Evolutionary conservation across 2,888 invertebrate species (phyloP).

Genomic region (Scaptomyza flava): DNA sequence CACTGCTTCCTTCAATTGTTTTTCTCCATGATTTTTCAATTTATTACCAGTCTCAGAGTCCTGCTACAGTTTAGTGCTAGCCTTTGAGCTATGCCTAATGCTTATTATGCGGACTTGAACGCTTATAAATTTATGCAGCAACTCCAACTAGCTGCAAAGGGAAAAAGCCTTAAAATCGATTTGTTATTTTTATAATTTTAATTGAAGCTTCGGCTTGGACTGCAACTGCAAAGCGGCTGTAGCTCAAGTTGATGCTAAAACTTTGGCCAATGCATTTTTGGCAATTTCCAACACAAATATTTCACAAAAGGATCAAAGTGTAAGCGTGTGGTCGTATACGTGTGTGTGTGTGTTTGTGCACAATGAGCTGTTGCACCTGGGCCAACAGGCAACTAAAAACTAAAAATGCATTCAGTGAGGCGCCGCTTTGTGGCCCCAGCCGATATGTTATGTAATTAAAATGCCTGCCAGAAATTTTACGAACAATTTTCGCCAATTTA

Average conservation of each 20-base stretch:
- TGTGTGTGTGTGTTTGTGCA: background rate
- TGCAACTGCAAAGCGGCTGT: background rate
- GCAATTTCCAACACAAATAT: slow-evolving; percentile 74
- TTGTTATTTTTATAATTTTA: slow-evolving; percentile 75
- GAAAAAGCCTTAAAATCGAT: slow-evolving; percentile 40
- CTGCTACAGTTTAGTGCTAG: slow-evolving; percentile 4
- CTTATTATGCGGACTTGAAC: slow-evolving; percentile 71
- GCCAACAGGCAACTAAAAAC: slow-evolving; percentile 8
- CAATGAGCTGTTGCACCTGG: slow-evolving; percentile 3
- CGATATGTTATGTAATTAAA: slow-evolving; percentile 73
- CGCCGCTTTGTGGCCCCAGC: slow-evolving; percentile 41
- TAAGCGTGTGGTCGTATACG: slow-evolving; percentile 18
- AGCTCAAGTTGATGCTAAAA: slow-evolving; percentile 2
- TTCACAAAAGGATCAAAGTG: slow-evolving; percentile 63
- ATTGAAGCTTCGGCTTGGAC: slow-evolving; percentile 60
- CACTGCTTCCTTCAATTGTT: slow-evolving; percentile 36
- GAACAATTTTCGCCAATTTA: slow-evolving; percentile 53
- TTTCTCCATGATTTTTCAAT: slow-evolving; percentile 64
- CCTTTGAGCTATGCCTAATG: slow-evolving; percentile 48
- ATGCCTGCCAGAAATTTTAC: slow-evolving; percentile 61
- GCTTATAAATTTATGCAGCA: slow-evolving; percentile 60
- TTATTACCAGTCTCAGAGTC: slow-evolving; percentile 18
- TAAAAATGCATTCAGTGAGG: slow-evolving; percentile 44
- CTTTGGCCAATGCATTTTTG: slow-evolving; percentile 59
- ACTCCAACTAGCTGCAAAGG: slow-evolving; percentile 8